A percentile compares a stretch with the other conserved stretches of the same genome.
phyloP scores from a whole-genome alignment of 2,888 invertebrate species.

The Aphidius colemani region DNA sequence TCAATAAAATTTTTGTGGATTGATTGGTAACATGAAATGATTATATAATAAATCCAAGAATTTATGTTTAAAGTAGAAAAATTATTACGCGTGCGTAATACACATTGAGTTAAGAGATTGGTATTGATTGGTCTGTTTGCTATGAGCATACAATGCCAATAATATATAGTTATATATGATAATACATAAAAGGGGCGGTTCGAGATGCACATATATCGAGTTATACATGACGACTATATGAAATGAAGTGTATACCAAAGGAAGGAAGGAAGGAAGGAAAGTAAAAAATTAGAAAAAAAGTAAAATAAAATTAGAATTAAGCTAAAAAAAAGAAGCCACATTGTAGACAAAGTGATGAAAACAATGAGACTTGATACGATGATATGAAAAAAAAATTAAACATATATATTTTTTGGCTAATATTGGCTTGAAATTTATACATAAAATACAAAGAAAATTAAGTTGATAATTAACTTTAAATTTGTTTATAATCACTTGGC shows the following conservation, averaged over 20 bases:
- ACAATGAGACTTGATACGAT: conserved; percentile 23
- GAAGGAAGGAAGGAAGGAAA: conserved; percentile 26
- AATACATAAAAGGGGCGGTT: conserved; percentile 26
- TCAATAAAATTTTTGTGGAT: no score
- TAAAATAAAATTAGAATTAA: conserved; percentile 11
- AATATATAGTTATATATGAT: conserved; percentile 37
- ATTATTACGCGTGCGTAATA: conserved; percentile 39
- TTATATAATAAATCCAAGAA: no score
- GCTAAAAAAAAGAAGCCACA: conserved; percentile 27
- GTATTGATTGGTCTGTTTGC: conserved; percentile 59
- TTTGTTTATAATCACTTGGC: conserved; percentile 35
- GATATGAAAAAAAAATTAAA: conserved; percentile 36
- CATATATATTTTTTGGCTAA: conserved; percentile 43
- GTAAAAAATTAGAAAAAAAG: conserved; percentile 17
- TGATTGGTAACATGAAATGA: no score
- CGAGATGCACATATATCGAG: conserved; percentile 21
- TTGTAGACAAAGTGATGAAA: conserved; percentile 28
- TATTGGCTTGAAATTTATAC: conserved; percentile 58
- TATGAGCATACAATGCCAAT: conserved; percentile 54
- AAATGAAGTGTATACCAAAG: conserved; percentile 18
- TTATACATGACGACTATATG: no score
- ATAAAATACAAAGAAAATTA: conserved; percentile 54
- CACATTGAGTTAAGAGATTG: conserved; percentile 53
- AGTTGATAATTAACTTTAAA: conserved; percentile 40
- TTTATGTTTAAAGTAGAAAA: neutral